Base-by-base conservation (phyloP, 2,888 invertebrate species). In the Drosophila pseudotakahashii region DNA sequence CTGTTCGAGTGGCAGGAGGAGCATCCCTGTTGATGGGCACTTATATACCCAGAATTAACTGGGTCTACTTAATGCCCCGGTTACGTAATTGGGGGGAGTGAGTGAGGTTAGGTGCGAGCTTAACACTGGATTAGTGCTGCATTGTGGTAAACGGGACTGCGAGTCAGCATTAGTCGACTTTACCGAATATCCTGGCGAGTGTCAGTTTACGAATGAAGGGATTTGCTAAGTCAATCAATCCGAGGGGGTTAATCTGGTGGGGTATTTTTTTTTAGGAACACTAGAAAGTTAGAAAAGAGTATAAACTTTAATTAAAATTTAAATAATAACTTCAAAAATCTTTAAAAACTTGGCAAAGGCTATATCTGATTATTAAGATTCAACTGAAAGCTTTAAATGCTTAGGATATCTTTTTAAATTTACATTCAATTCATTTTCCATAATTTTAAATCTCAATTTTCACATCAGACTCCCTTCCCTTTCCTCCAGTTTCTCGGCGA, bases 21-120 rank as follows among this genome's bases (percentile, higher is more conserved):
- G 44, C 58, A 45, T 53, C 58, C 71, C 77, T 42, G 66, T 52
- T 66, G 47, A 73, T 79, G 73, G 78, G 63, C 85, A 74, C 77
- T 82, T 75, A 53, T 39, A 64, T 67, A 23, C 73, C 45, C 64
- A 73, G 30, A 73, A 85, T 82, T 79, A 77, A 53, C 63, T 66
- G 62, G 41, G 52, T 53, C 62, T 67, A 66, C 68, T 73, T 76
- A 72, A 75, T 77, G 77, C 36, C 36, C 68, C 69, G 52, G 30
- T 34, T 54, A 55, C 68, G 73, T 63, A 71, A 76, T 81, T 62
- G 62, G 11, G 11, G 55, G 34, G 48, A 54, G 54, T 11, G 30
- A 39, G 52, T 19, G 73, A 61, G 59, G 44, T 63, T 77, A 54
- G 53, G 61, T 52, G 41, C 16, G 34, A 59, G 41, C 64, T 79